Percentiles rank a stretch among this genome's conserved stretches.
Conservation (phyloP, 2,113 vertebrate species). For the Neogobius melanostomus region DNA sequence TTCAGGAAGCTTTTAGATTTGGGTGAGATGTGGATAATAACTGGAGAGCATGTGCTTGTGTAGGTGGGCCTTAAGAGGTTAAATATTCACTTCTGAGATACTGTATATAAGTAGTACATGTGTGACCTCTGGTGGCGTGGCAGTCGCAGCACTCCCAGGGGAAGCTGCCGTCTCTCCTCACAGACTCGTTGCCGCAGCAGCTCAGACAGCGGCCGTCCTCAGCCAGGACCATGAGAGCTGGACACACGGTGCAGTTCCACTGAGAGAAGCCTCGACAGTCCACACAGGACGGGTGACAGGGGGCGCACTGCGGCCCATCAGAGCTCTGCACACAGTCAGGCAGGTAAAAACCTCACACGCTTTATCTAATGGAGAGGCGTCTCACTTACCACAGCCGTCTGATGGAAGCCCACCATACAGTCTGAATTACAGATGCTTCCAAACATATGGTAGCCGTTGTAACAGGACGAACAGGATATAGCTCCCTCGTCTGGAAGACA, state of each 20-base stretch:
- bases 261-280: conserved; percentile 85
- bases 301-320: conserved; percentile 67
- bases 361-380: no score
- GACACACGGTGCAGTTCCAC: conserved; percentile 84
- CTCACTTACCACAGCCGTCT: conserved; percentile 70
- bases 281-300: conserved; percentile 82
- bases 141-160: conserved; percentile 88
- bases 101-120: no score
- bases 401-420: conserved; percentile 81
- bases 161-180: neutral
- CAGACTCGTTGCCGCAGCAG: conserved; percentile 78
- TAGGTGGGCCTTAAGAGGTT: no score
- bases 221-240: conserved; percentile 71
- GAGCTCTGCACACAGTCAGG: conserved; percentile 15
- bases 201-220: conserved; percentile 84
- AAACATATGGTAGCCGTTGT: conserved; percentile 76
- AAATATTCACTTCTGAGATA: no score
- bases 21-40: no score
- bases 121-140: conserved; percentile 71
- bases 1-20: no score
- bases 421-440: conserved; percentile 75
- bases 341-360: neutral
- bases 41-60: no score
- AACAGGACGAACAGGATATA: conserved; percentile 79
- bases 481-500: conserved; percentile 69